A percentile compares a stretch with the other conserved stretches of the same genome.
Evolutionary conservation across 2,888 invertebrate species (phyloP).

Genomic region (Ditula angustiorana): DNA sequence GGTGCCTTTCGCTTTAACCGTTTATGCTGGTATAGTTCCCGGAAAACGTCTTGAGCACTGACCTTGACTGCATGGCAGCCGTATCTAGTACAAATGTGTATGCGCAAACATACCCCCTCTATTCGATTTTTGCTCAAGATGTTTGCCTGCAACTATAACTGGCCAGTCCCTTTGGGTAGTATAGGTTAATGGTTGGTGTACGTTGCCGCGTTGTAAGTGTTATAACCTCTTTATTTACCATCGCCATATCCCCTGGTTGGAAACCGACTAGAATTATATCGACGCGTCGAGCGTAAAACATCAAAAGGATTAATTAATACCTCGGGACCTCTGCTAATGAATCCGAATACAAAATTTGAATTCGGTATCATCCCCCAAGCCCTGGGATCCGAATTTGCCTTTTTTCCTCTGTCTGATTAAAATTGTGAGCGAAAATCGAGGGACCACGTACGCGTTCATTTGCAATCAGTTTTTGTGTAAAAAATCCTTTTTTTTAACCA

Average conservation of each 20-base stretch:
- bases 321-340: slow-evolving; percentile 16
- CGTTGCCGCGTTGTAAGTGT: too few species aligned
- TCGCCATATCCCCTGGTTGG: neutral
- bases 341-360: slow-evolving; percentile 11
- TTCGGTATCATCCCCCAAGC: neutral
- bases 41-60: too few species aligned
- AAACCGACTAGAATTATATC: neutral
- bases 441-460: slow-evolving; percentile 10
- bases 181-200: too few species aligned
- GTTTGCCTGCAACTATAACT: too few species aligned
- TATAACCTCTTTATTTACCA: too few species aligned
- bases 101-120: too few species aligned
- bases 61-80: too few species aligned
- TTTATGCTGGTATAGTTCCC: too few species aligned
- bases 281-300: slow-evolving; percentile 6
- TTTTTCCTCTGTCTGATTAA: slow-evolving; percentile 19
- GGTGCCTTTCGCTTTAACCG: too few species aligned
- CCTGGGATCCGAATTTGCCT: neutral
- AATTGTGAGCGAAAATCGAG: slow-evolving; percentile 16
- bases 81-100: too few species aligned
- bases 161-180: too few species aligned
- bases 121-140: too few species aligned
- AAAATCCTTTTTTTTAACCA: neutral
- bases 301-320: slow-evolving; percentile 31
- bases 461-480: slow-evolving; percentile 21